phyloP scores from a whole-genome alignment of 2,113 vertebrate genomes.

The Motacilla tschutschensis region DNA sequence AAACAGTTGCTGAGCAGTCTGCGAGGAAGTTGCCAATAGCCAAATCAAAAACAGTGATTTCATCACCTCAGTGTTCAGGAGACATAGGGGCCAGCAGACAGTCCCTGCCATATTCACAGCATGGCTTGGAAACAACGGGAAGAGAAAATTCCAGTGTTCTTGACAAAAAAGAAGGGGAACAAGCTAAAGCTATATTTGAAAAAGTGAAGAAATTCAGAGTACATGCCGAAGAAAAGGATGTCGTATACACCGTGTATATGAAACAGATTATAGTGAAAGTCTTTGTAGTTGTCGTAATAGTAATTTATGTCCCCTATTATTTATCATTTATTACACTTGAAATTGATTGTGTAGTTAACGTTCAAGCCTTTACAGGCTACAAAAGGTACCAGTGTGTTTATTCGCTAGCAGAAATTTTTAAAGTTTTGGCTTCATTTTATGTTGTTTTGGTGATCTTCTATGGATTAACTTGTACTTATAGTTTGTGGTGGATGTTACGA shows the following conservation, averaged over 20 bases:
- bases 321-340: slow-evolving; percentile 77
- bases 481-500: slow-evolving; percentile 83
- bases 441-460: slow-evolving; percentile 78
- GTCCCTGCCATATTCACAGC: slow-evolving; percentile 63
- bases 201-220: slow-evolving; percentile 82
- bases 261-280: slow-evolving; percentile 85
- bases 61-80: slow-evolving; percentile 61
- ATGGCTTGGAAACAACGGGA: slow-evolving; percentile 71
- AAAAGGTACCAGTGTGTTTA: slow-evolving; percentile 83
- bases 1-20: slow-evolving; percentile 80
- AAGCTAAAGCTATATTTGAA: slow-evolving; percentile 87
- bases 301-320: slow-evolving; percentile 79
- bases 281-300: slow-evolving; percentile 75
- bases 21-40: slow-evolving; percentile 62
- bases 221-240: slow-evolving; percentile 82
- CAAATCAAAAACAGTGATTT: slow-evolving; percentile 69
- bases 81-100: slow-evolving; percentile 68
- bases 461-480: slow-evolving; percentile 81
- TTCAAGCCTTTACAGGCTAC: slow-evolving; percentile 81
- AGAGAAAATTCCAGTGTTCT: slow-evolving; percentile 78
- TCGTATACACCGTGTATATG: slow-evolving; percentile 81
- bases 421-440: slow-evolving; percentile 81
- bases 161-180: slow-evolving; percentile 85
- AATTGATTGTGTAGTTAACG: slow-evolving; percentile 76
- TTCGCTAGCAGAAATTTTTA: slow-evolving; percentile 80